These are phyloP conservation scores for Corynorhinus townsendii DNA, from an alignment of 2,113 vertebrate genomes.

Conservation along the genomic window DNA sequence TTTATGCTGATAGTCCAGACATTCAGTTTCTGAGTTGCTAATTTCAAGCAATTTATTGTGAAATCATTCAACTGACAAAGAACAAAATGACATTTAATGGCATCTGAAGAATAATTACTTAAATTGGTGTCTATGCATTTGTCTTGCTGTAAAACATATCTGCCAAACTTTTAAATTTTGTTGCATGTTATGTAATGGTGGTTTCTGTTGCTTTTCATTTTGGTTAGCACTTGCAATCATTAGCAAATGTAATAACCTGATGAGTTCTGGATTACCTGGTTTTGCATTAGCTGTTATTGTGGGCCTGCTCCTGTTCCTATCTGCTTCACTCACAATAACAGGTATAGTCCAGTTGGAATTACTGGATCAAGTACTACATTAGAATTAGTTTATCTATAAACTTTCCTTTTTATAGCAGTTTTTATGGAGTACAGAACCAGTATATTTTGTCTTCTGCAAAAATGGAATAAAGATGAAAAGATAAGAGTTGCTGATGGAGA, in stretches of 20 bases:
- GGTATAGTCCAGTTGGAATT: neutral
- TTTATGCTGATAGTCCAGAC: conserved; percentile 89
- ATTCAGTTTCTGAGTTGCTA: conserved; percentile 80
- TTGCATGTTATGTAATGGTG: neutral
- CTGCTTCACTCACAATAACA: neutral
- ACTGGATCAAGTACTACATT: neutral
- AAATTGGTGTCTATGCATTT: neutral
- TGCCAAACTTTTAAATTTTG: neutral
- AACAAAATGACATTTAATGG: neutral
- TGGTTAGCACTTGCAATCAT: neutral
- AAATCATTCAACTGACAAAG: conserved; percentile 85
- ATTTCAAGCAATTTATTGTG: conserved; percentile 86
- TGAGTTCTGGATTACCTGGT: neutral
- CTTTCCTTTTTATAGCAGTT: neutral
- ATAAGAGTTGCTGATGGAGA: neutral
- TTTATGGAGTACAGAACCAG: neutral
- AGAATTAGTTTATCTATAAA: neutral
- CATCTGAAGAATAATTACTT: neutral
- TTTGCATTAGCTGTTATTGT: neutral
- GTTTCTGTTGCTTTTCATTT: neutral
- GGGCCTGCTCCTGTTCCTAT: neutral
- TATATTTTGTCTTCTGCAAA: neutral
- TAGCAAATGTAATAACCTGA: neutral
- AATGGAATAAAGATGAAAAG: neutral
- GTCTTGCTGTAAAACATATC: neutral